Conservation (phyloP, 2,113 vertebrate species). For the Tetrao urogallus region DNA sequence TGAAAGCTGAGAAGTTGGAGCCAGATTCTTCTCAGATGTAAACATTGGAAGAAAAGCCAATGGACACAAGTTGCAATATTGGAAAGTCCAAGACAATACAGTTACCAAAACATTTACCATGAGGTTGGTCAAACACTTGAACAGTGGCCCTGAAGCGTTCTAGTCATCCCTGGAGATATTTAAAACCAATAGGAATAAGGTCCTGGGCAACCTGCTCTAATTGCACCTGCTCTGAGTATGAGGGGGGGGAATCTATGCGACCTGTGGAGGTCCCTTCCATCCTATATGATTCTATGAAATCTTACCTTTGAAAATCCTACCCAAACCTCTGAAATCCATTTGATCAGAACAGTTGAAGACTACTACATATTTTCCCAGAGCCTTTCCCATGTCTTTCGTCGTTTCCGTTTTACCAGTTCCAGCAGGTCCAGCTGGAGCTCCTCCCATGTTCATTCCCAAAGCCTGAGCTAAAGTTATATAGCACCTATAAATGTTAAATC, state of each 20-base stretch:
- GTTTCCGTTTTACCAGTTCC: conserved; percentile 94
- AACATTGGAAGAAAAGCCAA: neutral
- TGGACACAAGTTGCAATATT: neutral
- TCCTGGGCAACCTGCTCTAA: neutral
- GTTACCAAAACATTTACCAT: neutral
- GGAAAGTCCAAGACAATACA: neutral
- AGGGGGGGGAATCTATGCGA: neutral
- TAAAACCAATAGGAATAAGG: neutral
- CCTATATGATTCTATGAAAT: neutral
- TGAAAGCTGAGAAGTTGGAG: neutral
- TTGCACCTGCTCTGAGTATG: neutral
- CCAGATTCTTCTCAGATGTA: neutral
- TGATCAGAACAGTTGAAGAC: conserved; percentile 94
- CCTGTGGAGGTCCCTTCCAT: neutral
- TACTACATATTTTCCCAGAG: conserved; percentile 87
- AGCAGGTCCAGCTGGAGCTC: conserved; percentile 88
- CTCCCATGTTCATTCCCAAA: conserved; percentile 91
- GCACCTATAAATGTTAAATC: conserved; percentile 78
- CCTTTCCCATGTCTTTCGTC: conserved; percentile 90
- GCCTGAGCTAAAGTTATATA: conserved; percentile 90
- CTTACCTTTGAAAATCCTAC: conserved; percentile 93
- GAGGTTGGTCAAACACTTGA: neutral
- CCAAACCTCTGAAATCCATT: conserved; percentile 92
- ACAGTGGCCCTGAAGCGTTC: neutral
- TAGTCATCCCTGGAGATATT: neutral